Evolutionary conservation across 1,140 invertebrate genomes (phyloP), one percentile per base, ranked within the genome.

Genomic region (Drosophila nannoptera): DNA sequence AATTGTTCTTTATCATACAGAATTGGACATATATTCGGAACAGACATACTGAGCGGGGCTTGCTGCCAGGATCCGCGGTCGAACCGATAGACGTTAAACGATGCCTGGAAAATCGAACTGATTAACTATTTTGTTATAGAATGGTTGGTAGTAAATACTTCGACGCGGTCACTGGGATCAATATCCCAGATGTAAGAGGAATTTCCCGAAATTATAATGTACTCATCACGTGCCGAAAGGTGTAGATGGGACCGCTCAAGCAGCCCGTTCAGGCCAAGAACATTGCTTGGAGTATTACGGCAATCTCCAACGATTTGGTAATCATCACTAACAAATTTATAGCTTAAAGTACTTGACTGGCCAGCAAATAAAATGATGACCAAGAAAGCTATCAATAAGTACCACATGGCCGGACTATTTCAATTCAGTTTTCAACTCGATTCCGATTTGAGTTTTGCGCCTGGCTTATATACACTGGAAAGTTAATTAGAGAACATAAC

Each of bases 1-100:
- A 32, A 32, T 6, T 75, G 49, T 2, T 29, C 60, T 7, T 46
- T 9, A n/a, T 78, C 71, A 43, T 62, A 74, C 31, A 78, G 31
- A 0, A 4, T 0, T 0, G 33, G 36, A 8, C 75, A 78, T 0
- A 40, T 36, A 35, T 70, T 61, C 4, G 2, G 5, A 4, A 11
- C 0, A 6, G 7, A 0, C 0, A 73, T 0, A 4, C 29, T n/a
- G 8, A 62, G 38, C 0, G 36, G 4, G 1, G 75, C 78, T 7
- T 46, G 46, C 33, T 32, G 31, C 67, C 67, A 69, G 7, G n/a
- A 9, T 8, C 46, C 53, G 14, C 67, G 61, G 22, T 65, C 61
- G 4, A 65, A 58, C 8, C 5, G 29, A 9, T 31, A 22, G 0
- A 52, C 6, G 31, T 7, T 0, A 43, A 0, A 42, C n/a, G 40